These are phyloP conservation scores for Meda fulgida DNA, from an alignment of 2,797 vertebrate species.

Conservation along the genomic window DNA sequence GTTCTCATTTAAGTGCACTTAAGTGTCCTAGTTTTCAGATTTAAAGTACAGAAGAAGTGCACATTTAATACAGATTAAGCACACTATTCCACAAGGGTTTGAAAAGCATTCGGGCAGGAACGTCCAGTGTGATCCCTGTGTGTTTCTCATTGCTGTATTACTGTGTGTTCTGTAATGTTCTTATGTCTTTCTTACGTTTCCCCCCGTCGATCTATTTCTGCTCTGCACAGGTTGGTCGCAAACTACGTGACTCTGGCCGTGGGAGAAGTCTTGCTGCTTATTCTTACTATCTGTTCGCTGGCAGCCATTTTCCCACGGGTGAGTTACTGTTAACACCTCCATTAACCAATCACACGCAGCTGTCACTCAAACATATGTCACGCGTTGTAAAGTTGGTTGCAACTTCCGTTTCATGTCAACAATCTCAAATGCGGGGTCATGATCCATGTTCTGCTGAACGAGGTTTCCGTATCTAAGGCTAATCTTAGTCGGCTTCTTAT, in stretches of 20 bases:
- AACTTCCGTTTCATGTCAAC: neutral
- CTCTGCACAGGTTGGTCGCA: slow-evolving; percentile 81
- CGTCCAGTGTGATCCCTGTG: neutral
- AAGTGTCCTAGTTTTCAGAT: no score
- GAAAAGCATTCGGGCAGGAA: no score
- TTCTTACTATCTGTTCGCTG: slow-evolving; percentile 90
- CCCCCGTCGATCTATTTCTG: slow-evolving; percentile 22
- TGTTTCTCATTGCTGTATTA: slow-evolving; percentile 7
- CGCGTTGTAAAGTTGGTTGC: neutral
- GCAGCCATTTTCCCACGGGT: slow-evolving; percentile 95
- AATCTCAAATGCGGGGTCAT: no score
- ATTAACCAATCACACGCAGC: slow-evolving; percentile 31
- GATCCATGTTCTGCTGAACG: neutral
- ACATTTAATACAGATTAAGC: no score
- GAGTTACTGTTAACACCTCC: slow-evolving; percentile 63
- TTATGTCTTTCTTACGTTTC: neutral
- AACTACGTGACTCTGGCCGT: slow-evolving; percentile 92
- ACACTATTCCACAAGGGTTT: no score
- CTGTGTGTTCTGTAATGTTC: neutral
- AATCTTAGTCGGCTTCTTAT: neutral
- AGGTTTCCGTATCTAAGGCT: neutral
- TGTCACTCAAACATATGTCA: neutral
- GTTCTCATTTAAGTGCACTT: no score
- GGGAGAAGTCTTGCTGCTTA: slow-evolving; percentile 87
- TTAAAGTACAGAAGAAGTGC: no score